These are phyloP conservation scores for Rhinopomastus cyanomelas DNA, from an alignment of 2,113 vertebrate species.

Conservation along the genomic window DNA sequence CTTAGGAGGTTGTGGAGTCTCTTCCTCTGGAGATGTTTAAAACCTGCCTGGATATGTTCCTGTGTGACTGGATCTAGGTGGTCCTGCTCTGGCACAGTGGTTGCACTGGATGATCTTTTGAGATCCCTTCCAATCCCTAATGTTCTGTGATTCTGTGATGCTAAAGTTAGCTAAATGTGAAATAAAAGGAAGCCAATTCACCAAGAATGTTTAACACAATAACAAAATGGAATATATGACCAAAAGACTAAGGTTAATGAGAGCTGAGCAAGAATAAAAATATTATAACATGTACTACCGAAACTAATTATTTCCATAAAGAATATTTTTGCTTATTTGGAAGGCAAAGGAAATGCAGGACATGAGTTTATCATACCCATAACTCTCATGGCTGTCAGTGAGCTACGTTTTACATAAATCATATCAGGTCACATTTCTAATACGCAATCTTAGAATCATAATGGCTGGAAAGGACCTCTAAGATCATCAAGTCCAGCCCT, in stretches of 20 bases:
- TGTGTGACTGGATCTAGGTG: no score
- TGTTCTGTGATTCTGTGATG: no score
- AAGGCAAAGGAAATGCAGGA: neutral
- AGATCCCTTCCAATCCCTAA: no score
- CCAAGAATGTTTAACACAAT: neutral
- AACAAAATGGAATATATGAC: neutral
- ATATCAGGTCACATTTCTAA: fast-evolving
- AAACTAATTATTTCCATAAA: neutral
- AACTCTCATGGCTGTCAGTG: fast-evolving
- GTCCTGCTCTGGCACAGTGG: no score
- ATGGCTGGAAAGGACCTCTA: no score
- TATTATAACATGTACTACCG: no score
- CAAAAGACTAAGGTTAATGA: neutral
- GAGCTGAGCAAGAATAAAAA: neutral
- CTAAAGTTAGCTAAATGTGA: neutral
- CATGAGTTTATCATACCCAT: neutral
- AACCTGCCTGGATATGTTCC: no score
- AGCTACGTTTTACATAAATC: neutral
- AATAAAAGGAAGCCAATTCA: neutral
- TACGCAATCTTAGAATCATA: no score
- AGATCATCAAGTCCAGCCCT: no score
- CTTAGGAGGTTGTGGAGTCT: no score
- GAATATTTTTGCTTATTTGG: neutral
- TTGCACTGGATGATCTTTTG: no score
- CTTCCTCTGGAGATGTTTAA: no score